These are phyloP conservation scores for Chanos chanos DNA, from an alignment of 2,797 vertebrate genomes.

Conservation along the genomic window DNA sequence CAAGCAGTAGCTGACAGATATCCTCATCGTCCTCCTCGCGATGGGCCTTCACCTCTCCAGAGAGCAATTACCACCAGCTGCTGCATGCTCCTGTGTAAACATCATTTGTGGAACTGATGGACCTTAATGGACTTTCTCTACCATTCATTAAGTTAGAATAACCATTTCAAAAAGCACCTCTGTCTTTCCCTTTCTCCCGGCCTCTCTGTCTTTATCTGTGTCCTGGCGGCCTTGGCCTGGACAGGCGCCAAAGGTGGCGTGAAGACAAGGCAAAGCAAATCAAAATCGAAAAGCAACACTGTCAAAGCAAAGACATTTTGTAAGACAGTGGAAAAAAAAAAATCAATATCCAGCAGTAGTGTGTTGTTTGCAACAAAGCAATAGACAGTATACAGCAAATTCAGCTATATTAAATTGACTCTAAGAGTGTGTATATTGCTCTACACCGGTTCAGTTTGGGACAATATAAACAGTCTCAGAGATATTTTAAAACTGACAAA, in stretches of 20 bases:
- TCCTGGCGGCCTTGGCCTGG: conserved; percentile 2
- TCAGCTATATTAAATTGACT: too few relatives aligned
- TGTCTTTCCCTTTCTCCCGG: too few relatives aligned
- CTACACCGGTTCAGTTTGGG: too few relatives aligned
- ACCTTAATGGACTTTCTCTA: conserved; percentile 33
- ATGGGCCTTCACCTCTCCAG: conserved; percentile 29
- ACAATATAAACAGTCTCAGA: too few relatives aligned
- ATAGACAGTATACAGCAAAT: too few relatives aligned
- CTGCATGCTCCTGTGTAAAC: conserved; percentile 36
- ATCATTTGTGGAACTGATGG: conserved; percentile 44
- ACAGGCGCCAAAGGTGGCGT: conserved; percentile 7
- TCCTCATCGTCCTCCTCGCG: conserved; percentile 25
- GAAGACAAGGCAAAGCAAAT: conserved; percentile 1
- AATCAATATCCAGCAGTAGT: conserved; percentile 13
- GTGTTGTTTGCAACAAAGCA: background rate
- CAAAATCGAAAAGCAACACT: conserved; percentile 9
- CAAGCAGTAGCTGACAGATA: conserved; percentile 24
- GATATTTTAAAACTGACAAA: too few relatives aligned
- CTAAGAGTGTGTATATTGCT: too few relatives aligned
- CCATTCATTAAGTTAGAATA: conserved; percentile 37
- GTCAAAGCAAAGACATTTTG: background rate
- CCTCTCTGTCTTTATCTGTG: too few relatives aligned
- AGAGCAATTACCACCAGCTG: conserved; percentile 38
- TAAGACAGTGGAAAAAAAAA: background rate
- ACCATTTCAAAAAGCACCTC: conserved; percentile 17